A percentile compares a stretch with the other conserved stretches of the same genome.
Evolutionary conservation across 2,113 vertebrate species (phyloP).

Genomic region (Taurulus bubalis): DNA sequence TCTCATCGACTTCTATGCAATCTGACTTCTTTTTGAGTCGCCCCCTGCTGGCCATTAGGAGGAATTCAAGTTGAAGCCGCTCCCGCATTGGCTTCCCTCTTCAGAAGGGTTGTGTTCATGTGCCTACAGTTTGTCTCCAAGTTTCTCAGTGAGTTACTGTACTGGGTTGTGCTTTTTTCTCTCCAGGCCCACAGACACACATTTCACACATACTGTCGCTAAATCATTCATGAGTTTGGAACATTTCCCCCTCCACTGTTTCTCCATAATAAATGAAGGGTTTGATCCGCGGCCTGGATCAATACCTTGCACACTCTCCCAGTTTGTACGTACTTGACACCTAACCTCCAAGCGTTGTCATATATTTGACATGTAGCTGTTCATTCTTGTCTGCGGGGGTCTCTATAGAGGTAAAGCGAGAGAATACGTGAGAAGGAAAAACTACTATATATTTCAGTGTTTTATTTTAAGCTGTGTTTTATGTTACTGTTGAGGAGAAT

Average conservation of each 20-base stretch:
- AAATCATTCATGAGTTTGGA: constrained; percentile 59
- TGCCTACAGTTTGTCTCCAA: constrained; percentile 5
- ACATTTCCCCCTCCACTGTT: constrained; percentile 34
- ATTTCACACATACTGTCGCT: constrained; percentile 23
- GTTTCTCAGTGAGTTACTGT: constrained; percentile 13
- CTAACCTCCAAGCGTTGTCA: constrained; percentile 50
- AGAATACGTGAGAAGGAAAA: neutral
- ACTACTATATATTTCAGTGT: neutral
- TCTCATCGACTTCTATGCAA: too few relatives aligned
- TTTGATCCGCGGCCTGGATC: constrained; percentile 67
- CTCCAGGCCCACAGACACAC: neutral
- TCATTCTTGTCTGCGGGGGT: neutral
- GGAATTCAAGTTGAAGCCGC: too few relatives aligned
- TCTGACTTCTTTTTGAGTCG: too few relatives aligned
- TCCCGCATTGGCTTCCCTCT: neutral
- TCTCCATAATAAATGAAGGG: constrained; percentile 61
- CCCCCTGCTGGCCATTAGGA: too few relatives aligned
- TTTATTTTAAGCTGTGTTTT: neutral
- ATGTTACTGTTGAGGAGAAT: neutral
- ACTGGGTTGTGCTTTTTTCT: neutral
- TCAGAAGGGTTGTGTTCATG: neutral
- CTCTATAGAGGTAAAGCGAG: neutral
- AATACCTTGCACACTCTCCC: constrained; percentile 48
- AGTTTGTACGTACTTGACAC: constrained; percentile 64
- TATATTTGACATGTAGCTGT: constrained; percentile 24